phyloP scores from a whole-genome alignment of 2,797 vertebrate species.

The Ctenosaura bakeri region DNA sequence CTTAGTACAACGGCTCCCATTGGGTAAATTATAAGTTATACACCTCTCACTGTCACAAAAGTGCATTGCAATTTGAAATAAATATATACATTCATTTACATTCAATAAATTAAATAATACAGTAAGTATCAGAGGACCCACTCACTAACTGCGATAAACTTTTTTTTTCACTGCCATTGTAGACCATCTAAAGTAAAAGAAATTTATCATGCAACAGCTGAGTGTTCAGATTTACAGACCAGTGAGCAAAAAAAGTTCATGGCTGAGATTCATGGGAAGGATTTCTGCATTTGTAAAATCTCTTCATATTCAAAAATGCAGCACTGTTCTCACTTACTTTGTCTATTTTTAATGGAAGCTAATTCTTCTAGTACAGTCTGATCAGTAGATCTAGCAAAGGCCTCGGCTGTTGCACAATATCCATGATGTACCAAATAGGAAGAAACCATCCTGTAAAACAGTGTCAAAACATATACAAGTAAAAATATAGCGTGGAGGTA shows the following conservation, averaged over 20 bases:
- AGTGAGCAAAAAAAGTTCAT: conserved; percentile 37
- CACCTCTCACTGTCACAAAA: background rate
- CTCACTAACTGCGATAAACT: background rate
- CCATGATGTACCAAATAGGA: conserved; percentile 89
- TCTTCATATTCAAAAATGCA: background rate
- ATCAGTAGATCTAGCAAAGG: conserved; percentile 88
- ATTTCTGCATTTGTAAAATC: conserved; percentile 14
- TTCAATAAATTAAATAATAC: background rate
- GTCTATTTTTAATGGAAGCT: conserved; percentile 89
- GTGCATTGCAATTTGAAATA: background rate
- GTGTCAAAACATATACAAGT: conserved; percentile 65
- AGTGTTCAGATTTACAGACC: background rate
- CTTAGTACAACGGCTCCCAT: background rate
- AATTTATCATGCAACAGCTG: background rate
- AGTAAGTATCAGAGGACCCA: background rate
- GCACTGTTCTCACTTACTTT: conserved; percentile 82
- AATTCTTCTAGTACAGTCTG: conserved; percentile 88
- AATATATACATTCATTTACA: background rate
- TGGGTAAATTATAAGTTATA: background rate
- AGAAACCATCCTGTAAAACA: conserved; percentile 86
- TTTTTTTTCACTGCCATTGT: background rate
- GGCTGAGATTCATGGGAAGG: background rate
- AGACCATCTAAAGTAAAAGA: conserved; percentile 7
- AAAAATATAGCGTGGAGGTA: conserved; percentile 43
- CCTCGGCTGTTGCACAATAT: conserved; percentile 89